These are phyloP conservation scores for Nephotettix cincticeps DNA, from an alignment of 1,140 invertebrate genomes.

Conservation along the genomic window DNA sequence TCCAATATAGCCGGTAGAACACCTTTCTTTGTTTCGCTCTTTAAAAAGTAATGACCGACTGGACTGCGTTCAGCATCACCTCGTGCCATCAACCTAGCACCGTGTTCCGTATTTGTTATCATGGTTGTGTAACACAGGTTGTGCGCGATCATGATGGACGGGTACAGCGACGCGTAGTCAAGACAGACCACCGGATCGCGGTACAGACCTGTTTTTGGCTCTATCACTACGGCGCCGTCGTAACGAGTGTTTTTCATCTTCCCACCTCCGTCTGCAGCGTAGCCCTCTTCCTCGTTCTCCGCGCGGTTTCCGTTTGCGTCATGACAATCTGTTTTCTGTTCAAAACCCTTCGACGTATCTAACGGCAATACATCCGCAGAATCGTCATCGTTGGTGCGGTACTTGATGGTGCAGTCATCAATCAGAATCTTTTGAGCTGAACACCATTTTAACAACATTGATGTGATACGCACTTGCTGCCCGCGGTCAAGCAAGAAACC, in stretches of 20 bases:
- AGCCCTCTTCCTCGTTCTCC: neutral
- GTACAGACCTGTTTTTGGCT: neutral
- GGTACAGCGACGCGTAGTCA: conserved; percentile 73
- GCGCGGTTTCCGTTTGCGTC: neutral
- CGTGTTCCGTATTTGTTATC: neutral
- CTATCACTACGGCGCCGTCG: neutral
- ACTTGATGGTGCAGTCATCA: neutral
- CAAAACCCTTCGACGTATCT: too few relatives aligned
- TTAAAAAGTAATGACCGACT: neutral
- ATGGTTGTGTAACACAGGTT: conserved; percentile 58
- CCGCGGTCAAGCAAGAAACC: neutral
- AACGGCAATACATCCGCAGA: neutral
- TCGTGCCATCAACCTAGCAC: neutral
- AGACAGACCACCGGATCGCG: conserved; percentile 64
- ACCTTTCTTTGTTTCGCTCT: neutral
- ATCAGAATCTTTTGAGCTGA: neutral
- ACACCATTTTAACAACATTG: neutral
- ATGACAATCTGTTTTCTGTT: too few relatives aligned
- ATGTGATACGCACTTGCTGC: neutral
- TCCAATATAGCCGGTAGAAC: neutral
- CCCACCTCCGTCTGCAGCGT: neutral
- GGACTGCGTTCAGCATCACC: neutral
- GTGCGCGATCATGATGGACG: conserved; percentile 76
- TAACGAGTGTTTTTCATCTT: neutral
- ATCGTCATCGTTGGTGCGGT: neutral